A percentile compares a stretch with the other conserved stretches of the same genome.
phyloP scores from a whole-genome alignment of 2,888 invertebrate genomes.

The Orthosia incerta region DNA sequence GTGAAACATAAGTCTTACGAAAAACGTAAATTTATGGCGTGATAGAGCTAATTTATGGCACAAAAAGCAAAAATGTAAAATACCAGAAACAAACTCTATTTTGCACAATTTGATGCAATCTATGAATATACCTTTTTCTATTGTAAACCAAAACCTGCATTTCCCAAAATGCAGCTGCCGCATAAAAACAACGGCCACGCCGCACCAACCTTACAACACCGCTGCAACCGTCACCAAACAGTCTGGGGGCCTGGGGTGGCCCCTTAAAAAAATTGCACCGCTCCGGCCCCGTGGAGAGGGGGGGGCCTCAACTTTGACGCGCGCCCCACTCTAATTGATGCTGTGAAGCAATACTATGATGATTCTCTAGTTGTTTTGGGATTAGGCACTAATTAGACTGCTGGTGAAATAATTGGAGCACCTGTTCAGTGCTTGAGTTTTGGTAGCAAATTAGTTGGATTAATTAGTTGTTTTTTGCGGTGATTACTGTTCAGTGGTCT shows the following conservation, averaged over 20 bases:
- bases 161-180: not conserved
- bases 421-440: slow-evolving; percentile 8
- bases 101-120: too few relatives aligned
- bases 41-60: too few relatives aligned
- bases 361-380: slow-evolving; percentile 71
- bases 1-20: too few relatives aligned
- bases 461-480: slow-evolving; percentile 23
- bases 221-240: slow-evolving; percentile 89
- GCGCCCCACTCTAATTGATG: slow-evolving; percentile 84
- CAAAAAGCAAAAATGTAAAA: too few relatives aligned
- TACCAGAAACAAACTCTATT: too few relatives aligned
- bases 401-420: slow-evolving; percentile 32
- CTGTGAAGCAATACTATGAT: slow-evolving; percentile 77
- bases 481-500: not conserved
- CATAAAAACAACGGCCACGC: slow-evolving; percentile 68
- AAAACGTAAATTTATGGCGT: too few relatives aligned
- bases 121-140: not conserved
- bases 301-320: slow-evolving; percentile 85
- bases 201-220: slow-evolving; percentile 64
- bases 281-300: slow-evolving; percentile 60
- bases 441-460: not conserved
- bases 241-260: slow-evolving; percentile 79
- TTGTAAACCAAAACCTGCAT: not conserved
- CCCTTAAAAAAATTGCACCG: slow-evolving; percentile 87
- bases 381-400: slow-evolving; percentile 49